Evolutionary conservation across 2,113 vertebrate genomes (phyloP).

Genomic region (Promerops cafer): DNA sequence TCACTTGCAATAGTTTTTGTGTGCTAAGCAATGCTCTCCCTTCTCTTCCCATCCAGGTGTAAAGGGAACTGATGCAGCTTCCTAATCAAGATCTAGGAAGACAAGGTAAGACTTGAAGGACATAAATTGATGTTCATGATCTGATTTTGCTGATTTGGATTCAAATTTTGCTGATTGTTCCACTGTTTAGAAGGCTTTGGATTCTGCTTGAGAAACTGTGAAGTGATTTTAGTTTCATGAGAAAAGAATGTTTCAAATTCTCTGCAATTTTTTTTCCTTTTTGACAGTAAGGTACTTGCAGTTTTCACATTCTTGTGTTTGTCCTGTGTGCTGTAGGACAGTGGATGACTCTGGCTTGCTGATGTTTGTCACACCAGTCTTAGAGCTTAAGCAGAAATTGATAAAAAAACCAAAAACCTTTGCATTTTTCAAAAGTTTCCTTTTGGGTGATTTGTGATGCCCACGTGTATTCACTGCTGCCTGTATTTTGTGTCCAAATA

Average conservation of each 20-base stretch:
- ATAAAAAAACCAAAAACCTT: fast-evolving
- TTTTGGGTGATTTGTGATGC: not conserved
- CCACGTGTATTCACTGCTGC: not conserved
- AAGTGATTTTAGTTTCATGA: not conserved
- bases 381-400: not conserved
- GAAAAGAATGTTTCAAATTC: not conserved
- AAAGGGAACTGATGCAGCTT: not conserved
- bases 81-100: not conserved
- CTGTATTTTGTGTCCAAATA: not conserved
- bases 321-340: not conserved
- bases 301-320: not conserved
- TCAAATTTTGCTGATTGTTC: not conserved
- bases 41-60: not conserved
- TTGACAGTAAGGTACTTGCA: not conserved
- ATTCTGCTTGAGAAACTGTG: not conserved
- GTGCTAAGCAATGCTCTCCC: not conserved
- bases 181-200: not conserved
- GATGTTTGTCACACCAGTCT: not conserved
- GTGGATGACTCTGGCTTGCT: not conserved
- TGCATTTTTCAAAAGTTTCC: not conserved
- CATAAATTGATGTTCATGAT: not conserved
- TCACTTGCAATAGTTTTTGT: not conserved
- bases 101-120: not conserved
- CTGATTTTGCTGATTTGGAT: not conserved
- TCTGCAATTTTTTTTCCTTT: not conserved